These are phyloP conservation scores for Dione juno DNA, from an alignment of 2,888 invertebrate genomes.

Conservation along the genomic window DNA sequence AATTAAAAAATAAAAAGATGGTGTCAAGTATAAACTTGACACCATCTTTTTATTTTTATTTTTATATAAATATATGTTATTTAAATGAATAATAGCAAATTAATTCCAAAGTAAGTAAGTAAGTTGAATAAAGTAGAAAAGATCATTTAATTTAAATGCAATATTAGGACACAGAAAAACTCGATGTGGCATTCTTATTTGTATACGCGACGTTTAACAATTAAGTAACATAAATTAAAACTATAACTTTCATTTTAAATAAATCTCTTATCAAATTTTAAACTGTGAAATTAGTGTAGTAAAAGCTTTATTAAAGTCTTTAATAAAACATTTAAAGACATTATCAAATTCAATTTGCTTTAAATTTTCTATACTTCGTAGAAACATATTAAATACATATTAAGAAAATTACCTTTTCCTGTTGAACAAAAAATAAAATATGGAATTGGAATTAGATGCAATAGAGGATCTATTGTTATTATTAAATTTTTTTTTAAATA, in stretches of 20 bases:
- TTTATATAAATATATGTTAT: too few relatives aligned
- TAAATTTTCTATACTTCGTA: constrained; percentile 37
- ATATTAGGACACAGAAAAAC: background rate
- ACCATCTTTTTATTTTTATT: too few relatives aligned
- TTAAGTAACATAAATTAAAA: constrained; percentile 5
- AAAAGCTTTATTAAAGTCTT: constrained; percentile 4
- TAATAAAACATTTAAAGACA: constrained; percentile 18
- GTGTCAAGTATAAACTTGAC: too few relatives aligned
- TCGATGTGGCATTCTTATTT: background rate
- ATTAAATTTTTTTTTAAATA: too few relatives aligned
- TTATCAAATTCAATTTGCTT: constrained; percentile 35
- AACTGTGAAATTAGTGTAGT: constrained; percentile 24
- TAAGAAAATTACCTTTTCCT: constrained; percentile 2
- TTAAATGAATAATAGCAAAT: too few relatives aligned
- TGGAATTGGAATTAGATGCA: too few relatives aligned
- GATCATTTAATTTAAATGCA: background rate
- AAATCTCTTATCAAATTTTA: constrained; percentile 22
- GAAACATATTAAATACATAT: constrained; percentile 27
- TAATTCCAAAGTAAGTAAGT: too few relatives aligned
- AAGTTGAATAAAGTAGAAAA: too few relatives aligned
- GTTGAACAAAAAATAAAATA: background rate
- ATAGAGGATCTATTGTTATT: too few relatives aligned
- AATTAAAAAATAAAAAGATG: too few relatives aligned
- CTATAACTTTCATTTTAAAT: background rate
- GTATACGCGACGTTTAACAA: background rate